phyloP scores from a whole-genome alignment of 2,113 vertebrate species.

The Otis tarda region DNA sequence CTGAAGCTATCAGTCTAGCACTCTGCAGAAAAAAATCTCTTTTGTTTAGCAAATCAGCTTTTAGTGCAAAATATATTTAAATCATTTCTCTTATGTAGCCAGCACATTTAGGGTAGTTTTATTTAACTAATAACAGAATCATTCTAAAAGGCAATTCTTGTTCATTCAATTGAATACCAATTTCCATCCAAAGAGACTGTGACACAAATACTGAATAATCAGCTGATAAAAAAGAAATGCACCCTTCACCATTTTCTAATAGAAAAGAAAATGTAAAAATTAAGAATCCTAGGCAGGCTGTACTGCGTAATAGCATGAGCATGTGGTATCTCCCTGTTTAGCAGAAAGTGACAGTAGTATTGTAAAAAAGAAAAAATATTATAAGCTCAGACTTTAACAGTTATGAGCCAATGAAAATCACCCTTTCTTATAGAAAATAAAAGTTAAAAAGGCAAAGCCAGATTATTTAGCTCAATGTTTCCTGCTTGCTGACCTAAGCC shows the following conservation, averaged over 20 bases:
- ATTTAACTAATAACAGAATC: constrained; percentile 59
- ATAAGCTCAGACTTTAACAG: not conserved
- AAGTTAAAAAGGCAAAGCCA: not conserved
- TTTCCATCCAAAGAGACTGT: constrained; percentile 33
- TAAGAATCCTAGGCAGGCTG: not conserved
- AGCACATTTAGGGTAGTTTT: constrained; percentile 37
- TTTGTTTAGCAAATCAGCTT: constrained; percentile 53
- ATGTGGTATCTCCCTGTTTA: not conserved
- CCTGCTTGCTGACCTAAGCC: not conserved
- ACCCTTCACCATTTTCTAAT: constrained; percentile 34
- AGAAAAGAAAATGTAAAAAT: constrained; percentile 50
- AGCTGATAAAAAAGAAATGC: constrained; percentile 45
- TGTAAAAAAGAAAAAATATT: not conserved
- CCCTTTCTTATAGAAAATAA: not conserved
- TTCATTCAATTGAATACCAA: constrained; percentile 48
- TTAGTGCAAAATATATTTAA: constrained; percentile 41
- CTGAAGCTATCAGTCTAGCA: not conserved
- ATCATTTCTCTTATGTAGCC: not conserved
- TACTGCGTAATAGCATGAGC: not conserved
- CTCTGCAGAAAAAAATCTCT: constrained; percentile 9
- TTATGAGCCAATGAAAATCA: not conserved
- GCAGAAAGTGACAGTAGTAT: not conserved
- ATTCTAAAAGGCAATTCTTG: constrained; percentile 56
- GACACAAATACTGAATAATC: constrained; percentile 58
- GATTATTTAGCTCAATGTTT: not conserved